Evolutionary conservation across 2,113 vertebrate genomes (phyloP).

Genomic region (Sapayoa aenigma): DNA sequence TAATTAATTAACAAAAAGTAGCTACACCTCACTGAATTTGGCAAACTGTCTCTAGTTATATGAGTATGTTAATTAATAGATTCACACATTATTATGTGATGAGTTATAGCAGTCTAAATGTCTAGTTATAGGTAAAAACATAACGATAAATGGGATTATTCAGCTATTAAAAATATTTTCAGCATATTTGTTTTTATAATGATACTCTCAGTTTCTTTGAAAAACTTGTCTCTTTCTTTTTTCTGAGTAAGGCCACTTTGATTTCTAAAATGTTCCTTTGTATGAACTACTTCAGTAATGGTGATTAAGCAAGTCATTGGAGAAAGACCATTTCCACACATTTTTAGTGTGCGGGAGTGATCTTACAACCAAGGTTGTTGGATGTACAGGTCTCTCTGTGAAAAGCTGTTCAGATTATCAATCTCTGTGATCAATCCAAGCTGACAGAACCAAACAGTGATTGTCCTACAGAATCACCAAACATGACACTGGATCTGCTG

Average conservation of each 20-base stretch:
- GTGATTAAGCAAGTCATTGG: neutral
- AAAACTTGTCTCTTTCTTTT: neutral
- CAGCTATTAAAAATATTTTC: neutral
- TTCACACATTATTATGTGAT: neutral
- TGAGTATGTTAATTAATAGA: constrained; percentile 1
- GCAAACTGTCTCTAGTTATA: neutral
- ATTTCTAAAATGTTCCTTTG: neutral
- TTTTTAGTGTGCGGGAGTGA: neutral
- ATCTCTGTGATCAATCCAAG: neutral
- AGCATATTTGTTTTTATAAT: neutral
- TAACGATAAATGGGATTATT: neutral
- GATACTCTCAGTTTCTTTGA: too few relatives aligned
- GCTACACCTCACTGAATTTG: neutral
- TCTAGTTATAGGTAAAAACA: neutral
- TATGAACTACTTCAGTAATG: neutral
- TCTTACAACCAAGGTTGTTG: neutral
- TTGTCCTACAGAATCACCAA: neutral
- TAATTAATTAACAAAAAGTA: constrained; percentile 33
- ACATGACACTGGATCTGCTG: neutral
- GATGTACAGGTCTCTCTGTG: neutral
- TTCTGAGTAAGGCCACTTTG: neutral
- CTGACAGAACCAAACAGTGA: neutral
- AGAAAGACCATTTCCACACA: neutral
- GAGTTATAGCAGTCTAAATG: neutral
- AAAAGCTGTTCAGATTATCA: neutral